Conservation (phyloP, 2,113 vertebrate genomes). For the Callospermophilus lateralis region DNA sequence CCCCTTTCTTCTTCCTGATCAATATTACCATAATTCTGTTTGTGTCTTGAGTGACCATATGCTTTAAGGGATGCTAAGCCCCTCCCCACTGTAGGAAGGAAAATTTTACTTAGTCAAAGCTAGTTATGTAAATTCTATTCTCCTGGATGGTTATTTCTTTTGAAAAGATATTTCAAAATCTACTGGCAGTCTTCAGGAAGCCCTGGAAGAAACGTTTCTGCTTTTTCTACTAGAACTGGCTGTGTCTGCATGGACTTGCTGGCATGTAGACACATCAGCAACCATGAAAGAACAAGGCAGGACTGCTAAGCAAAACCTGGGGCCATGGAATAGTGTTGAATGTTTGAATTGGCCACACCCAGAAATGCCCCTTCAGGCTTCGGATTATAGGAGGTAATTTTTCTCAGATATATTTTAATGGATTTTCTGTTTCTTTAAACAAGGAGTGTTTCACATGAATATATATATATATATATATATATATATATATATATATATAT, state of each 20-base stretch:
- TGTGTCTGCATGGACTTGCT: neutral
- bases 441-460: neutral
- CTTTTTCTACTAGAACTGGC: neutral
- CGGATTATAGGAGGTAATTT: neutral
- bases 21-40: neutral
- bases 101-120: neutral
- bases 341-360: neutral
- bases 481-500: neutral
- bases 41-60: neutral
- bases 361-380: neutral
- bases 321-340: neutral
- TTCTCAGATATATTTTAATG: neutral
- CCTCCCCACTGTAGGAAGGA: neutral
- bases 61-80: neutral
- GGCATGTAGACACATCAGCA: neutral
- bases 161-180: neutral
- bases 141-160: neutral
- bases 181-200: neutral
- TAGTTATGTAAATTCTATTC: neutral
- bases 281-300: neutral
- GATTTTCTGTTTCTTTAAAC: conserved; percentile 6
- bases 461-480: too few species aligned
- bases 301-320: neutral
- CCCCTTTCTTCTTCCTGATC: neutral
- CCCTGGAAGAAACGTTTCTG: neutral